Conservation (phyloP, 2,797 vertebrate species). For the Darevskia mixta region DNA sequence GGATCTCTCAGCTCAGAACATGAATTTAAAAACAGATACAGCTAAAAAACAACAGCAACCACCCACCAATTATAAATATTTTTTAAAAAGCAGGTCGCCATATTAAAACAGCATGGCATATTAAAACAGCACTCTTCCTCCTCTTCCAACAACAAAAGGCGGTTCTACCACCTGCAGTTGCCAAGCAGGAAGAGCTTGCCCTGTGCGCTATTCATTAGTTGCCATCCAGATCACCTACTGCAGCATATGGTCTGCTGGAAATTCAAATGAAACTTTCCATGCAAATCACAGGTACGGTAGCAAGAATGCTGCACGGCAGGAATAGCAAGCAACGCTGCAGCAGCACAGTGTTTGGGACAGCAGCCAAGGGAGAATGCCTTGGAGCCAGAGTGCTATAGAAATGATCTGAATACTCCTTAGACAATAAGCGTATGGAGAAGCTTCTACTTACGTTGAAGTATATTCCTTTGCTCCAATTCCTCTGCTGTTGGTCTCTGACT, state of each 20-base stretch:
- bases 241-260: not conserved
- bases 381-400: not conserved
- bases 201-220: not conserved
- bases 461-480: conserved; percentile 97
- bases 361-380: not conserved
- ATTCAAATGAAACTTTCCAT: not conserved
- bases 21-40: too few relatives aligned
- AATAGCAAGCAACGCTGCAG: not conserved
- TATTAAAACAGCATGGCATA: too few relatives aligned
- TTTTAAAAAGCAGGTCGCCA: too few relatives aligned
- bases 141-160: not conserved
- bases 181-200: not conserved
- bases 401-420: not conserved
- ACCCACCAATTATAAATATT: too few relatives aligned
- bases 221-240: not conserved
- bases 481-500: conserved; percentile 97
- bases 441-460: conserved; percentile 92
- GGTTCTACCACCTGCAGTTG: not conserved
- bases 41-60: too few relatives aligned
- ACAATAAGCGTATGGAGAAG: not conserved
- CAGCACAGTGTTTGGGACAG: not conserved
- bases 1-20: too few relatives aligned
- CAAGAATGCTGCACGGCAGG: not conserved
- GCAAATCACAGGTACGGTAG: not conserved
- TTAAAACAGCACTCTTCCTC: too few relatives aligned